Evolutionary conservation across 2,113 vertebrate species (phyloP).

Genomic region (Alexandromys fortis): DNA sequence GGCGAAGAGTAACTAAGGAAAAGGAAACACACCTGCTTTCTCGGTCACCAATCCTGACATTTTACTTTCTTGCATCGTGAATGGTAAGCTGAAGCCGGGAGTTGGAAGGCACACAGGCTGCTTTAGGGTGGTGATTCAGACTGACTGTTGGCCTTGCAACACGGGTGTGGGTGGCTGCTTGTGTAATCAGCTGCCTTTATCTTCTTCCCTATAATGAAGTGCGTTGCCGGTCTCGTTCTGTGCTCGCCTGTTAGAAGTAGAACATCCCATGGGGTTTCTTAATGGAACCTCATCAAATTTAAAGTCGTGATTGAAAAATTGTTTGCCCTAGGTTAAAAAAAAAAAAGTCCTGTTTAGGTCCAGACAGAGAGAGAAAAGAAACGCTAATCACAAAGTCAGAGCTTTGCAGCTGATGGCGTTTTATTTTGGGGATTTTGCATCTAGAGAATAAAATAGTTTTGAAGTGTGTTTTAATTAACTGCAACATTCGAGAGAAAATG

Average conservation of each 20-base stretch:
- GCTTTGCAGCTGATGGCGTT: background rate
- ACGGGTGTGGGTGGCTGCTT: constrained; percentile 79
- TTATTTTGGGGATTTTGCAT: background rate
- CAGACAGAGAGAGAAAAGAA: background rate
- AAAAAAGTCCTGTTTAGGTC: constrained; percentile 24
- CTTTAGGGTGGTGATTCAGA: constrained; percentile 74
- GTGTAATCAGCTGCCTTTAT: constrained; percentile 76
- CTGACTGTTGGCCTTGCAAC: constrained; percentile 74
- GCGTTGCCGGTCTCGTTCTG: constrained; percentile 65
- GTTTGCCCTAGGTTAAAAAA: constrained; percentile 71
- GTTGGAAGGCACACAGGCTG: constrained; percentile 47
- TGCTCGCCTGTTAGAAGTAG: constrained; percentile 56
- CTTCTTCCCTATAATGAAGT: constrained; percentile 74
- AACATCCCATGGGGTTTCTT: constrained; percentile 44
- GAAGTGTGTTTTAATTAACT: background rate
- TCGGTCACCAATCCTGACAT: constrained; percentile 65
- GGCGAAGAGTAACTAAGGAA: constrained; percentile 51
- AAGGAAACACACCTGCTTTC: constrained; percentile 71
- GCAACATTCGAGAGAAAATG: background rate
- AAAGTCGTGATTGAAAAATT: constrained; percentile 71
- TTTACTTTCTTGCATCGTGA: constrained; percentile 64
- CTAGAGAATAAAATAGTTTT: constrained; percentile 35
- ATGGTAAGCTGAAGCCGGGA: background rate
- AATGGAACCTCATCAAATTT: constrained; percentile 73
- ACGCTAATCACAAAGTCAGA: background rate